phyloP scores from a whole-genome alignment of 2,113 vertebrate species.

The Cettia cetti region DNA sequence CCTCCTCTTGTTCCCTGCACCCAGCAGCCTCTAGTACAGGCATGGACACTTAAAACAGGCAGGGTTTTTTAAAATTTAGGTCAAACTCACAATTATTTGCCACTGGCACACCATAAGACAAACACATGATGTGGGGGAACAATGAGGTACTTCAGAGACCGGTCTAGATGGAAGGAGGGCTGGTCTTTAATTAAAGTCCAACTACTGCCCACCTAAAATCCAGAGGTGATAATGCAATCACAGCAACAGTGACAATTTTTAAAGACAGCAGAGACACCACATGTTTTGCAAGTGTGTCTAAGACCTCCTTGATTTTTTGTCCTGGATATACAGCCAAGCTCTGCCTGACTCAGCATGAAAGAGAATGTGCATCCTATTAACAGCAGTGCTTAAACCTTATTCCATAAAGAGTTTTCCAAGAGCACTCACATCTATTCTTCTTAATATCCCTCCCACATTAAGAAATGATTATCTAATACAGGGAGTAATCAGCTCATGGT shows the following conservation, averaged over 20 bases:
- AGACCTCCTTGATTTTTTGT: not conserved
- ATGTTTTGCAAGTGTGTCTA: not conserved
- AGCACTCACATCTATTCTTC: not conserved
- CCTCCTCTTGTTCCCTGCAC: not conserved
- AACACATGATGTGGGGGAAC: not conserved
- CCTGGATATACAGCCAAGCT: not conserved
- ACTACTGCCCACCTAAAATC: not conserved
- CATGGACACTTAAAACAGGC: not conserved
- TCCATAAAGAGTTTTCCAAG: conserved; percentile 9
- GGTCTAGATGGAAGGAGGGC: not conserved
- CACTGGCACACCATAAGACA: not conserved
- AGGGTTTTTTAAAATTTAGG: not conserved
- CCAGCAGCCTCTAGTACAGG: not conserved
- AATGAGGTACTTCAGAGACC: not conserved
- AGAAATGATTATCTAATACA: conserved; percentile 16
- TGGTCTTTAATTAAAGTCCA: not conserved
- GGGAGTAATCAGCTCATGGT: conserved; percentile 22
- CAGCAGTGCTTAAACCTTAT: not conserved
- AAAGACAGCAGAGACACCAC: not conserved
- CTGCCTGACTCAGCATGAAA: not conserved
- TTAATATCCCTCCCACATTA: conserved; percentile 36
- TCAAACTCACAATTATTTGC: not conserved
- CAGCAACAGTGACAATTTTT: not conserved
- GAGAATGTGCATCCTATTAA: not conserved
- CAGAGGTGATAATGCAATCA: not conserved